Percentiles rank a stretch among this genome's conserved stretches.
Conservation (phyloP, 2,113 vertebrate genomes). For the Chaetura pelagica region DNA sequence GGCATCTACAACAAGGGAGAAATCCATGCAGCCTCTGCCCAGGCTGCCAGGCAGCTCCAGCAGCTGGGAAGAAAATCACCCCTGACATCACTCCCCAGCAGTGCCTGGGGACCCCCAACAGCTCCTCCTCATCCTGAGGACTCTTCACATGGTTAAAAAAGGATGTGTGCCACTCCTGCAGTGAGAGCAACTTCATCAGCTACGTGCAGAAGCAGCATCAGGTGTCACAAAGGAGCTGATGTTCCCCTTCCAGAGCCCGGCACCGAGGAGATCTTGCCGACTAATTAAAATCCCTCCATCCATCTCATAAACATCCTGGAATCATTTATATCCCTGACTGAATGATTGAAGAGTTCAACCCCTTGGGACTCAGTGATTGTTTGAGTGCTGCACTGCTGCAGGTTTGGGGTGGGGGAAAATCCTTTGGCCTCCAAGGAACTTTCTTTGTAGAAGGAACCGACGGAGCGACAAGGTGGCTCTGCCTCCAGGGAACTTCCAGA, state of each 20-base stretch:
- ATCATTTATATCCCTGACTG: neutral
- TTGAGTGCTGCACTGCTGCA: neutral
- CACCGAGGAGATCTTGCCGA: neutral
- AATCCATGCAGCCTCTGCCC: neutral
- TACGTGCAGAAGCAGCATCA: neutral
- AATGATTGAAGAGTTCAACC: constrained; percentile 35
- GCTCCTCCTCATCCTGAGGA: neutral
- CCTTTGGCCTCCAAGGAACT: neutral
- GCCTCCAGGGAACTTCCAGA: neutral
- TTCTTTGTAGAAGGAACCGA: neutral
- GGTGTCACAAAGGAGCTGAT: constrained; percentile 14
- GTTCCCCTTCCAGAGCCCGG: neutral
- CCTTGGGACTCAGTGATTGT: neutral
- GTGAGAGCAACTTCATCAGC: neutral
- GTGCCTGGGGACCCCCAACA: accelerated
- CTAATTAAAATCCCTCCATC: constrained; percentile 61
- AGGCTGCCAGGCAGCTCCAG: neutral
- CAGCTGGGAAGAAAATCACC: neutral
- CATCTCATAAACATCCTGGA: constrained; percentile 38
- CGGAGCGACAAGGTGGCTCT: neutral
- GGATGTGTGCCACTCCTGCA: neutral
- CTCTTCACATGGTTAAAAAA: neutral
- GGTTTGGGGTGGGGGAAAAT: neutral
- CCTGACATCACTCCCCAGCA: accelerated
- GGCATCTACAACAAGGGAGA: neutral